Conservation (phyloP, 2,888 invertebrate genomes). For the Hydrotaea diabolus region DNA sequence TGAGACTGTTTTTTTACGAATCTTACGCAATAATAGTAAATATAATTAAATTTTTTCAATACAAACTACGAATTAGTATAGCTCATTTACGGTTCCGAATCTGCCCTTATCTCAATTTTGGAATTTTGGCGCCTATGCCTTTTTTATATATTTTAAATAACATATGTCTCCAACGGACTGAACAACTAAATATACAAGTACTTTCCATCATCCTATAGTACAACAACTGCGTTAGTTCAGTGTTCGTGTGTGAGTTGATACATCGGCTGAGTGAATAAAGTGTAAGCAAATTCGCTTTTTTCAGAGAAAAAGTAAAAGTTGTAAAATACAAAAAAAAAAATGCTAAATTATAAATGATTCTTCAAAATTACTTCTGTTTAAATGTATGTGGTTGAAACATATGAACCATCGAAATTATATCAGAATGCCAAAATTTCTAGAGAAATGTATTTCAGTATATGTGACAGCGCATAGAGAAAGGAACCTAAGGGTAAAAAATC, state of each 20-base stretch:
- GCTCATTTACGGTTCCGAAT: too few relatives aligned
- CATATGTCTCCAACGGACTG: neutral
- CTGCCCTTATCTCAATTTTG: too few relatives aligned
- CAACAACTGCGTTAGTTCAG: neutral
- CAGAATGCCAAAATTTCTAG: neutral
- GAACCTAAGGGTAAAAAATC: too few relatives aligned
- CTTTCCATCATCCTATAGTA: neutral
- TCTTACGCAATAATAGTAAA: too few relatives aligned
- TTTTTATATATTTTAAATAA: too few relatives aligned
- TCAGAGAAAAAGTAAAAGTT: slow-evolving; percentile 34
- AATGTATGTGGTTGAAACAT: neutral
- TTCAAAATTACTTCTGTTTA: neutral
- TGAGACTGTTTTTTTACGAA: too few relatives aligned
- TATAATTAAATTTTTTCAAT: too few relatives aligned
- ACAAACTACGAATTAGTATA: too few relatives aligned
- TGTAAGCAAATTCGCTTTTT: slow-evolving; percentile 4
- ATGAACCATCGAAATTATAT: neutral
- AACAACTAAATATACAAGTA: neutral
- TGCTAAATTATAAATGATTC: neutral
- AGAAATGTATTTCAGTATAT: too few relatives aligned
- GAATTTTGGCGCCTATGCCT: too few relatives aligned
- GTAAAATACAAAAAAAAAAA: neutral
- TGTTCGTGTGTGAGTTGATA: neutral
- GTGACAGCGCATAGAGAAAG: too few relatives aligned
- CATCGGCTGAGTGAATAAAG: neutral